Base-by-base conservation (phyloP, 1,140 invertebrate genomes). In the Bombus polaris region DNA sequence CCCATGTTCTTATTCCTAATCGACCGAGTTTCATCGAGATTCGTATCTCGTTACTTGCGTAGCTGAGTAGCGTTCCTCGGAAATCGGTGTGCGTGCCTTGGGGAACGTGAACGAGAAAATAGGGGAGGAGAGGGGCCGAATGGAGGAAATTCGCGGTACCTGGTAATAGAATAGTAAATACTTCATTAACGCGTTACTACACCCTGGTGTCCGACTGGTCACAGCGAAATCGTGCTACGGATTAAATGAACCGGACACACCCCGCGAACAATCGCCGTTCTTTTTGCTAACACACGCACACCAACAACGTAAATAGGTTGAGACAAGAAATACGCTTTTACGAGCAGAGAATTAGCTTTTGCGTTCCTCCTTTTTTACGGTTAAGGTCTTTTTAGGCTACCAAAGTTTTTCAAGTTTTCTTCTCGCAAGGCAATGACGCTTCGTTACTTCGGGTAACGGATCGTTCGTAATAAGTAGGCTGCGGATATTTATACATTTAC, bases 151-250 rank as follows among this genome's bases (percentile, higher is more conserved):
- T 72, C 89, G 77, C 77, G 76, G 82, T 86, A 81, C 73, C 75
- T 85, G 72, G 86, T 92, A 92, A 92, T 92, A 87, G 91, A 92
- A 92, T 92, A 82, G 90, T 90, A 92, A 92, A 92, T 92, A 91
- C 86, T 91, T 92, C 81, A 87, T 92, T 92, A 92, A 80, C 78
- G 84, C 83, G 85, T 85, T 90, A 88, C 71, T 87, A 57, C 83
- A 86, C 90, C 88, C 90, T 77, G 22, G 90, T 81, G 90, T 47
- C 44, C 77, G 22, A 59, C 62, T 75, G 85, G 81, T 62, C 75
- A 37, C 68, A 65, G 84, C 73, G 81, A 89, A 91, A 91, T 91
- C 86, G 78, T 62, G 81, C 72, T 47, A 18, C 71, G 59, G 47
- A 62, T 76, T 75, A 81, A 90, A 90, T 68, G 87, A 89, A 89